Conservation (phyloP, 2,888 invertebrate genomes). For the Acleris holmiana region DNA sequence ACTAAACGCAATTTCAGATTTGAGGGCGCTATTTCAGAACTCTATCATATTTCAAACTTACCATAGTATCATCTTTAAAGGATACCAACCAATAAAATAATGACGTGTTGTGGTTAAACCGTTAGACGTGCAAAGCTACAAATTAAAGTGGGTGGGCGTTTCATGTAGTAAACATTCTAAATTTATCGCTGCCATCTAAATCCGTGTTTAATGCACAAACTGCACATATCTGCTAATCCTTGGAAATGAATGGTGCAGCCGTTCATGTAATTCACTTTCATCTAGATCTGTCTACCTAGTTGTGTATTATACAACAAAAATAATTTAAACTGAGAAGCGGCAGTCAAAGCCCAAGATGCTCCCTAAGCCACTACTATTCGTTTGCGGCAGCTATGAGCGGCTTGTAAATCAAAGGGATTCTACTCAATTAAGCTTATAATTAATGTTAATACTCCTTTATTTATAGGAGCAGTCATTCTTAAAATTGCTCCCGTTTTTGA, state of each 20-base stretch:
- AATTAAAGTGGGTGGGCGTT: conserved; percentile 32
- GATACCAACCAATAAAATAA: neutral
- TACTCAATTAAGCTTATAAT: conserved; percentile 83
- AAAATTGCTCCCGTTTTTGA: conserved; percentile 78
- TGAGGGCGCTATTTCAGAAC: neutral
- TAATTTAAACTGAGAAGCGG: conserved; percentile 73
- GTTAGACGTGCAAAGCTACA: conserved; percentile 20
- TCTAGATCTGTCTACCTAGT: conserved; percentile 64
- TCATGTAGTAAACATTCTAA: conserved; percentile 41
- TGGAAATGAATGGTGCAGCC: conserved; percentile 68
- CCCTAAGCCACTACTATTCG: conserved; percentile 82
- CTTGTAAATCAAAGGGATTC: conserved; percentile 84
- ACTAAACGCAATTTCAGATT: conserved; percentile 6
- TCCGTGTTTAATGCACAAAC: conserved; percentile 43
- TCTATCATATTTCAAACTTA: neutral
- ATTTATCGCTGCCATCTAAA: conserved; percentile 41
- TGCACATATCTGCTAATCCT: conserved; percentile 67
- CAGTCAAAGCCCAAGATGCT: conserved; percentile 69
- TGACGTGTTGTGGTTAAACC: conserved; percentile 6
- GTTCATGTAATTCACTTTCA: conserved; percentile 79
- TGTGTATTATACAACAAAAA: conserved; percentile 73
- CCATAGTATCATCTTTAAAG: neutral
- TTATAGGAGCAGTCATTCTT: conserved; percentile 81
- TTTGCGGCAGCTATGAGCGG: conserved; percentile 80
- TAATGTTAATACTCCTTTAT: conserved; percentile 81